phyloP scores from a whole-genome alignment of 2,113 vertebrate genomes.

The Serinus canaria region DNA sequence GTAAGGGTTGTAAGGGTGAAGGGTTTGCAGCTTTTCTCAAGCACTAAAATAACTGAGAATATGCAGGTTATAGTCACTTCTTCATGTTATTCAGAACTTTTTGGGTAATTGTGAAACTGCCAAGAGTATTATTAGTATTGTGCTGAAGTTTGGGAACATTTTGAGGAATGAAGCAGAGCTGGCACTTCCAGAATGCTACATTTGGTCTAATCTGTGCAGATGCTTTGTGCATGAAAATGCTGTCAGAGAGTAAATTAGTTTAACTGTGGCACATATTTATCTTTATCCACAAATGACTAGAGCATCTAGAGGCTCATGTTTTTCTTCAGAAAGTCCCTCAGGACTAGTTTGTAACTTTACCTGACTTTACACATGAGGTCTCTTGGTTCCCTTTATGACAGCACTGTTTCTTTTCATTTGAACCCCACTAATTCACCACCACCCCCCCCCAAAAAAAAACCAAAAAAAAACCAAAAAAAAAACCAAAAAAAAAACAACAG shows the following conservation, averaged over 20 bases:
- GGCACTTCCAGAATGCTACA: background rate
- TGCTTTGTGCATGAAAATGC: background rate
- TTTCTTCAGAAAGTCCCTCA: constrained; percentile 16
- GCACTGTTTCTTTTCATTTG: background rate
- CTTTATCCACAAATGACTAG: background rate
- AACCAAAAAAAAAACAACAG: background rate
- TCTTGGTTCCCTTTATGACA: background rate
- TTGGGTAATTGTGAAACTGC: background rate
- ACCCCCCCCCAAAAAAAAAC: background rate
- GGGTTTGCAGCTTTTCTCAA: background rate
- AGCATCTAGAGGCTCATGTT: background rate
- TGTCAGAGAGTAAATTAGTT: background rate
- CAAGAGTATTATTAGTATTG: background rate
- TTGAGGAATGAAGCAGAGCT: background rate
- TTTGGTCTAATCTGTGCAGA: background rate
- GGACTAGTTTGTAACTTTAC: background rate
- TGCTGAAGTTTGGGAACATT: background rate
- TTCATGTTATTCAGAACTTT: background rate
- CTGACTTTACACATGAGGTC: background rate
- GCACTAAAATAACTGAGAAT: background rate
- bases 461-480: background rate
- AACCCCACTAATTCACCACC: background rate
- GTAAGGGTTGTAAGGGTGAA: background rate
- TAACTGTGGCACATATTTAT: rapidly evolving
- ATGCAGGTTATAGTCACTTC: background rate